Percentiles rank a stretch among this genome's conserved stretches.
Conservation (phyloP, 2,888 invertebrate species). For the Lasioglossum pauxillum region DNA sequence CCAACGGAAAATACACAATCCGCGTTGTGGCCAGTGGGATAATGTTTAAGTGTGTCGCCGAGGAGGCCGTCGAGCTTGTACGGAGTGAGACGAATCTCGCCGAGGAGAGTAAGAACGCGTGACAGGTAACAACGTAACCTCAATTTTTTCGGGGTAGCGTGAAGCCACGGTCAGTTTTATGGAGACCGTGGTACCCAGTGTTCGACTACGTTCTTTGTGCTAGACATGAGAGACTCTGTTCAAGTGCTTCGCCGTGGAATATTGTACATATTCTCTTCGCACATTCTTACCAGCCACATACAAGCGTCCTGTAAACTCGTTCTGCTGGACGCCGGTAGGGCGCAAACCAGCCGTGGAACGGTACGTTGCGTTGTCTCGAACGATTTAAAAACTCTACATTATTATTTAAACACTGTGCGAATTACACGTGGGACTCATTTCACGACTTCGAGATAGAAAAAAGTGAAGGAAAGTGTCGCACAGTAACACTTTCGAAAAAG, state of each 20-base stretch:
- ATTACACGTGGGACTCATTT: constrained; percentile 32
- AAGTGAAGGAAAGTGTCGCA: constrained; percentile 2
- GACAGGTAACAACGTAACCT: constrained; percentile 70
- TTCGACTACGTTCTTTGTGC: not conserved
- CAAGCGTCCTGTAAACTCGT: constrained; percentile 32
- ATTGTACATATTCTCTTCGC: not conserved
- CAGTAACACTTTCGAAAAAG: not conserved
- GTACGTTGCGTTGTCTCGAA: constrained; percentile 36
- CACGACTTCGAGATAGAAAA: not conserved
- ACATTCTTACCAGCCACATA: constrained; percentile 1
- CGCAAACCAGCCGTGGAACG: constrained; percentile 50
- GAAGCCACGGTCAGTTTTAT: not conserved
- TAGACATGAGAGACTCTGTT: not conserved
- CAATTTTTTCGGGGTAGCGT: constrained; percentile 24
- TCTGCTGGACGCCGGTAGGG: constrained; percentile 24
- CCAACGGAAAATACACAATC: constrained; percentile 17
- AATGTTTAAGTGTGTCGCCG: constrained; percentile 67
- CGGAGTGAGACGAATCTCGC: constrained; percentile 62
- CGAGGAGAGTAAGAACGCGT: constrained; percentile 66
- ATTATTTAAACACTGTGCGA: not conserved
- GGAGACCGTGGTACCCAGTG: not conserved
- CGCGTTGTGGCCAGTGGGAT: constrained; percentile 49
- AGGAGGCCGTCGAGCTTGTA: constrained; percentile 53
- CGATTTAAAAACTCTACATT: constrained; percentile 39
- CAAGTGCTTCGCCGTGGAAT: not conserved